Percentiles rank a stretch among this genome's conserved stretches.
phyloP scores from a whole-genome alignment of 37 sponge, comb jelly and placozoan genomes.

The Cladorhizidae sp. region DNA sequence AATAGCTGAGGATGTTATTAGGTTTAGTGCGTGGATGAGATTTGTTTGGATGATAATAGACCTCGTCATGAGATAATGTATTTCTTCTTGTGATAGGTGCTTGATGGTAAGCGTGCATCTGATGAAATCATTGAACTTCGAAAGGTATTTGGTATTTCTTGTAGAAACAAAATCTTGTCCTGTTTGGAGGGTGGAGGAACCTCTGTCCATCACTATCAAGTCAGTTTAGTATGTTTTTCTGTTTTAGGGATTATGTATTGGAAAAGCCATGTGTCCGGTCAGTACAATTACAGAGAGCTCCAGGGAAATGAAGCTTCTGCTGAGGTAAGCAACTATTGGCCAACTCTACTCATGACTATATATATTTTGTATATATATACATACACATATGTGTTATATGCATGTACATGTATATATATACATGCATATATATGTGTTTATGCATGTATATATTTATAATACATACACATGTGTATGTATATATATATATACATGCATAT shows the following conservation, averaged over 20 bases:
- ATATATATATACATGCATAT: not conserved
- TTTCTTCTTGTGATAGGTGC: not conserved
- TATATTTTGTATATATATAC: no score
- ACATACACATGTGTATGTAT: not conserved
- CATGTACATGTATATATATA: no score
- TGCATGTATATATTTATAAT: not conserved
- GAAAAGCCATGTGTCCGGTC: constrained; percentile 6
- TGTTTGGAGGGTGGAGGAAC: no score
- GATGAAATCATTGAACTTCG: not conserved
- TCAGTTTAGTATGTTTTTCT: no score
- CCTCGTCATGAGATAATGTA: no score
- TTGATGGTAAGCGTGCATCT: not conserved
- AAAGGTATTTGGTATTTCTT: not conserved
- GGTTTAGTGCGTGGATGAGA: no score
- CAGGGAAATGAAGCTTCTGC: constrained; percentile 10
- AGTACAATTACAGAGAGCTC: not conserved
- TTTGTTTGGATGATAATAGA: no score
- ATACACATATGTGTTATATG: no score
- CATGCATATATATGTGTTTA: not conserved
- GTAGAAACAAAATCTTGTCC: no score
- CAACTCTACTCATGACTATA: not conserved
- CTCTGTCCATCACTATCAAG: no score
- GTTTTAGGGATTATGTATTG: constrained; percentile 20
- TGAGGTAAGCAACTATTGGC: not conserved
- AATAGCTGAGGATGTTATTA: no score